Evolutionary conservation across 2,888 invertebrate species (phyloP).

Genomic region (Danaus chrysippus): DNA sequence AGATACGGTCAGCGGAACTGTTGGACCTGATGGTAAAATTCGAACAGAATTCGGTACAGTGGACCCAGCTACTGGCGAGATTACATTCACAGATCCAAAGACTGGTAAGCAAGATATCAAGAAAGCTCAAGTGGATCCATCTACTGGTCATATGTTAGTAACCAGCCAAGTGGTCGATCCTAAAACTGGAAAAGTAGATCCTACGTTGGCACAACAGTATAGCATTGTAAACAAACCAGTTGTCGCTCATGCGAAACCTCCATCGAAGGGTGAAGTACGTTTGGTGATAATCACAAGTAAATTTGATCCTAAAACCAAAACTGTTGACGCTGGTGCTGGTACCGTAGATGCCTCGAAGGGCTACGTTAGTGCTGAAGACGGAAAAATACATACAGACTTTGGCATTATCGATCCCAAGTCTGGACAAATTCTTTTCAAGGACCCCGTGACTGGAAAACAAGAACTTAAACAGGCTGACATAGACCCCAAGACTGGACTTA

Average conservation of each 20-base stretch:
- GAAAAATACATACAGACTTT: constrained; percentile 79
- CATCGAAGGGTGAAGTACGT: constrained; percentile 64
- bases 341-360: constrained; percentile 77
- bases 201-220: constrained; percentile 74
- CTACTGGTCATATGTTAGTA: constrained; percentile 77
- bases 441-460: constrained; percentile 80
- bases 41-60: constrained; percentile 82
- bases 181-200: constrained; percentile 80
- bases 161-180: constrained; percentile 78
- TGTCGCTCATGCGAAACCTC: constrained; percentile 60
- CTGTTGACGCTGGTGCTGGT: constrained; percentile 77
- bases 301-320: constrained; percentile 80
- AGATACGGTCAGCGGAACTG: constrained; percentile 80
- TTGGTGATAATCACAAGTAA: constrained; percentile 72
- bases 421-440: constrained; percentile 79
- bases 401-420: constrained; percentile 80
- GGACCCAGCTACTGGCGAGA: constrained; percentile 80
- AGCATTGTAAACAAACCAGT: constrained; percentile 69
- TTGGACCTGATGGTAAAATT: constrained; percentile 73
- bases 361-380: constrained; percentile 71
- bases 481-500: constrained; percentile 79
- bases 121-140: constrained; percentile 76
- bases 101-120: constrained; percentile 78
- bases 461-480: constrained; percentile 81
- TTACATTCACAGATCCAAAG: constrained; percentile 64